Evolutionary conservation across 2,888 invertebrate genomes (phyloP).

Genomic region (Diploptera punctata): DNA sequence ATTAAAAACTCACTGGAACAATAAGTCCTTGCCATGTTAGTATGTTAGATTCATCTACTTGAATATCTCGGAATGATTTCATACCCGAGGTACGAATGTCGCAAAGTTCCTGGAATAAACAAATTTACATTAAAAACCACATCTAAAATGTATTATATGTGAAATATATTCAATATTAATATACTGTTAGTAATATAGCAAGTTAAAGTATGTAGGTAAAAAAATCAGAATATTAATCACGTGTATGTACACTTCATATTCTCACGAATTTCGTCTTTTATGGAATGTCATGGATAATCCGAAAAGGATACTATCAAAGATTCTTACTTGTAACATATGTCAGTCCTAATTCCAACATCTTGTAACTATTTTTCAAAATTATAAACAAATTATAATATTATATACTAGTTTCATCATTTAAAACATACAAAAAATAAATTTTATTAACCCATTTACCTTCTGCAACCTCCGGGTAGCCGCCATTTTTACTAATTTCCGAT

Average conservation of each 20-base stretch:
- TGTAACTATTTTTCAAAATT: too few relatives aligned
- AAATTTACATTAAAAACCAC: conserved; percentile 12
- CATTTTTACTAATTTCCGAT: conserved; percentile 58
- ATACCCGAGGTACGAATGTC: conserved; percentile 87
- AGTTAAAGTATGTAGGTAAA: too few relatives aligned
- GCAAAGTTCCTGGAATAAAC: conserved; percentile 79
- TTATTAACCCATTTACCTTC: conserved; percentile 65
- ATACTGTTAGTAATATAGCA: too few relatives aligned
- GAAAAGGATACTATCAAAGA: background rate
- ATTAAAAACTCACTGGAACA: conserved; percentile 78
- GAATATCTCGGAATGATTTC: conserved; percentile 91
- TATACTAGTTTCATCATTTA: too few relatives aligned
- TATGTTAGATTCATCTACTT: conserved; percentile 94
- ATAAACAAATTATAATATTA: too few relatives aligned
- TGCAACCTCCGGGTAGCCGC: conserved; percentile 82
- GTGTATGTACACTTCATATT: background rate
- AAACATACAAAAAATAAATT: too few relatives aligned
- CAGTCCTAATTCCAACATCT: too few relatives aligned
- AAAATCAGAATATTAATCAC: background rate
- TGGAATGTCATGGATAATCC: conserved; percentile 13
- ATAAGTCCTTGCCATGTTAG: conserved; percentile 96
- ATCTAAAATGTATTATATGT: background rate
- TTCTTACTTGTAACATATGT: too few relatives aligned
- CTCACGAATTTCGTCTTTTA: background rate
- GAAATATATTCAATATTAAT: background rate